A percentile compares a stretch with the other conserved stretches of the same genome.
phyloP scores from a whole-genome alignment of 1,140 invertebrate genomes.

The Drosophila tsacasi region DNA sequence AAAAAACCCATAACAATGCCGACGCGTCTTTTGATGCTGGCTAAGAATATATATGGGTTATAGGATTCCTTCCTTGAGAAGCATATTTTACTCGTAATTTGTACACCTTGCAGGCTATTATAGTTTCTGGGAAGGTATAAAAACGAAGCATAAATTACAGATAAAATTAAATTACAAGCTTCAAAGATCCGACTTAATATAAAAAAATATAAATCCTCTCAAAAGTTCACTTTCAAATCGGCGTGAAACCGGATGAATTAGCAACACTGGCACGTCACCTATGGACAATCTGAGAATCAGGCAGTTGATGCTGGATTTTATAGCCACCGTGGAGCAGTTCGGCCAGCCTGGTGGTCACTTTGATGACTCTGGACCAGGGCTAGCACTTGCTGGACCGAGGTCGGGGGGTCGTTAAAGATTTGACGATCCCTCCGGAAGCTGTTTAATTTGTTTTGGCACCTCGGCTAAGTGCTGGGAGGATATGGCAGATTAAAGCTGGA shows the following conservation, averaged over 20 bases:
- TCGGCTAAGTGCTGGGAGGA: slow-evolving; percentile 9
- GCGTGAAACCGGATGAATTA: not conserved
- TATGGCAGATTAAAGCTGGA: slow-evolving; percentile 5
- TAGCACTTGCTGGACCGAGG: not conserved
- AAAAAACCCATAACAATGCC: not conserved
- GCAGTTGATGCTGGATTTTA: slow-evolving; percentile 59
- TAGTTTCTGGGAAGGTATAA: not conserved
- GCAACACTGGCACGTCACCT: slow-evolving; percentile 8
- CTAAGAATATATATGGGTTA: not conserved
- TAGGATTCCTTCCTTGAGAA: not conserved
- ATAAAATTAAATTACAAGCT: too few species aligned
- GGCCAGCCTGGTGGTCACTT: slow-evolving; percentile 43
- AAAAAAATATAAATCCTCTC: not conserved
- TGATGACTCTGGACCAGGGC: slow-evolving; percentile 25
- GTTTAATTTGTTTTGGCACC: slow-evolving; percentile 68
- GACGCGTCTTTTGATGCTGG: not conserved
- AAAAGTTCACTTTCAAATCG: not conserved
- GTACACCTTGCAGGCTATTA: not conserved
- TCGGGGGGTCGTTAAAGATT: slow-evolving; percentile 49
- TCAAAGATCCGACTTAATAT: too few species aligned
- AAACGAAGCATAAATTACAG: not conserved
- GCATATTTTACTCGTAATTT: not conserved
- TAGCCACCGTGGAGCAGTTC: slow-evolving; percentile 17
- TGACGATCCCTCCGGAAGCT: slow-evolving; percentile 59
- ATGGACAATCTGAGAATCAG: slow-evolving; percentile 55